These are phyloP conservation scores for Mercenaria mercenaria DNA, from an alignment of 1,140 invertebrate genomes.

Conservation along the genomic window DNA sequence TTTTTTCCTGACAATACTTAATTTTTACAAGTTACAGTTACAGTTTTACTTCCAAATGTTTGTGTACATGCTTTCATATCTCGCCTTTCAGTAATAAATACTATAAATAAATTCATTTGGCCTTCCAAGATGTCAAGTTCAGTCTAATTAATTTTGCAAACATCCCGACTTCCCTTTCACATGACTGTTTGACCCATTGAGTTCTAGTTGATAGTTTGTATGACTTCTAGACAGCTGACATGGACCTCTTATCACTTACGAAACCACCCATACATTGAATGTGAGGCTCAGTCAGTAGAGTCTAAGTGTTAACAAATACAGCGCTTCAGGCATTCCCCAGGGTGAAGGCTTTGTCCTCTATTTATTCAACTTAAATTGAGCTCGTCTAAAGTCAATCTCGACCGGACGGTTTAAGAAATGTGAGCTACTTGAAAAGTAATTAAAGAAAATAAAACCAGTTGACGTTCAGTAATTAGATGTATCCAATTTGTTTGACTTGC, in stretches of 20 bases:
- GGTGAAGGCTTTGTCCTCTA: slow-evolving; percentile 48
- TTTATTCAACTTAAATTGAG: slow-evolving; percentile 63
- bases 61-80: too few relatives aligned
- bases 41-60: too few relatives aligned
- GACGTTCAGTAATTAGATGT: slow-evolving; percentile 59
- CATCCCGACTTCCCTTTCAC: neutral
- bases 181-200: slow-evolving; percentile 32
- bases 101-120: too few relatives aligned
- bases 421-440: slow-evolving; percentile 62
- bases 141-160: slow-evolving; percentile 15
- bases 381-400: slow-evolving; percentile 53
- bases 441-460: slow-evolving; percentile 66
- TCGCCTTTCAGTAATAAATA: too few relatives aligned
- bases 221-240: slow-evolving; percentile 53
- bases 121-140: too few relatives aligned
- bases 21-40: too few relatives aligned
- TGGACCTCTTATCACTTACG: neutral
- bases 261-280: slow-evolving; percentile 55
- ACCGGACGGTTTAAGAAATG: slow-evolving; percentile 59
- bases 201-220: neutral
- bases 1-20: too few relatives aligned
- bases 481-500: slow-evolving; percentile 61
- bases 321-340: slow-evolving; percentile 15
- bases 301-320: slow-evolving; percentile 54
- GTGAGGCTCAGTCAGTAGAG: neutral